Conservation (phyloP, 2,888 invertebrate genomes). For the Drepanosiphum platanoidis region DNA sequence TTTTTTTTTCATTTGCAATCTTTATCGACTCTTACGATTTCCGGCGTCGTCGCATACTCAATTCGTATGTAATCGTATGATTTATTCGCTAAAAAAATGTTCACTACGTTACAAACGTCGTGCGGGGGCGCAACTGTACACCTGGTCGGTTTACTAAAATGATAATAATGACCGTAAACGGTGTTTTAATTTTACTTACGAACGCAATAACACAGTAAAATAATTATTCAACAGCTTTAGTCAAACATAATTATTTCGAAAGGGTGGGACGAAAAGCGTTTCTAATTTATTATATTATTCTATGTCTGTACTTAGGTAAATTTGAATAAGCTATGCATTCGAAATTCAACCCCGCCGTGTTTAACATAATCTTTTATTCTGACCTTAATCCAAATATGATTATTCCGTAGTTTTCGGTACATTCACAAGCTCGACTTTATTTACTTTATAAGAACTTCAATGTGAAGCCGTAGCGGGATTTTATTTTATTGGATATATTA, state of each 20-base stretch:
- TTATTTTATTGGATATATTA: neutral
- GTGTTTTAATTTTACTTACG: too few species aligned
- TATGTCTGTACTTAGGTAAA: neutral
- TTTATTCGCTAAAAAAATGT: too few species aligned
- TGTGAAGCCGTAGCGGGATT: neutral
- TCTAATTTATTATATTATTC: neutral
- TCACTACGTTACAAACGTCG: too few species aligned
- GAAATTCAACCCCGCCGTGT: neutral
- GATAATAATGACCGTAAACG: too few species aligned
- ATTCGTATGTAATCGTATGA: too few species aligned
- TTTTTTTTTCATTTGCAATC: too few species aligned
- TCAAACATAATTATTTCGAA: neutral
- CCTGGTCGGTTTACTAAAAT: too few species aligned
- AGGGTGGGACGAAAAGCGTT: neutral
- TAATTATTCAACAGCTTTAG: neutral
- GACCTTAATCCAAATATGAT: neutral
- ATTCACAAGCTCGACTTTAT: neutral
- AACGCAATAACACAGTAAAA: too few species aligned
- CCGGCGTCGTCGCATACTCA: too few species aligned
- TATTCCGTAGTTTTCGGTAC: neutral
- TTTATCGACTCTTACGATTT: too few species aligned
- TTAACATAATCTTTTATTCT: conserved; percentile 12
- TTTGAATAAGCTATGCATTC: conserved; percentile 18
- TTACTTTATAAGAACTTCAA: too few species aligned
- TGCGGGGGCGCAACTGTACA: too few species aligned